Percentiles rank a stretch among this genome's conserved stretches.
These are phyloP conservation scores for Prosapia bicincta DNA, from an alignment of 2,888 invertebrate genomes.

Conservation along the genomic window DNA sequence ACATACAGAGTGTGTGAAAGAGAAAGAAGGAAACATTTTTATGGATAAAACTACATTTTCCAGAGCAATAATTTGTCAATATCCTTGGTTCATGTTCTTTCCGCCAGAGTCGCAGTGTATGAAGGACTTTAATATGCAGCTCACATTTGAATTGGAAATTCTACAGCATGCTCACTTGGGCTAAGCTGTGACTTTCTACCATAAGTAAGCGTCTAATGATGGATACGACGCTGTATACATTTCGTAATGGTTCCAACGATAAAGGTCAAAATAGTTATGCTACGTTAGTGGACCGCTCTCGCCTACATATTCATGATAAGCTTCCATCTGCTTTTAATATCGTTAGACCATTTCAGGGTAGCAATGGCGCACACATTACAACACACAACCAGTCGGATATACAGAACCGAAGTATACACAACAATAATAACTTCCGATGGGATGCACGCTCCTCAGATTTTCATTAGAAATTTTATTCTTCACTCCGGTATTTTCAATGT, in stretches of 20 bases:
- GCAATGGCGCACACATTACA: too few species aligned
- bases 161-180: background rate
- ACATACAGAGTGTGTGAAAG: too few species aligned
- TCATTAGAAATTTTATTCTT: too few species aligned
- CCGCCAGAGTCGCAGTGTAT: background rate
- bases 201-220: background rate
- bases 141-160: background rate
- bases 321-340: background rate
- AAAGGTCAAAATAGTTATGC: background rate
- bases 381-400: too few species aligned
- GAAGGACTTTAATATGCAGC: background rate
- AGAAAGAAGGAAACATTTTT: too few species aligned
- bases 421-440: too few species aligned
- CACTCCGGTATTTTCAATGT: too few species aligned
- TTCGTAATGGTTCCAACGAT: background rate
- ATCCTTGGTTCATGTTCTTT: background rate
- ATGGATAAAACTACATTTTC: too few species aligned
- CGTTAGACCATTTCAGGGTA: background rate
- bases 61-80: too few species aligned
- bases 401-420: too few species aligned
- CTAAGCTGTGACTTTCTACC: background rate
- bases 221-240: background rate
- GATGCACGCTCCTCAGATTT: too few species aligned
- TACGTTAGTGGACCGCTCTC: background rate
- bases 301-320: background rate